A percentile compares a stretch with the other conserved stretches of the same genome.
Conservation (phyloP, 2,888 invertebrate species). For the Acleris sparsana region DNA sequence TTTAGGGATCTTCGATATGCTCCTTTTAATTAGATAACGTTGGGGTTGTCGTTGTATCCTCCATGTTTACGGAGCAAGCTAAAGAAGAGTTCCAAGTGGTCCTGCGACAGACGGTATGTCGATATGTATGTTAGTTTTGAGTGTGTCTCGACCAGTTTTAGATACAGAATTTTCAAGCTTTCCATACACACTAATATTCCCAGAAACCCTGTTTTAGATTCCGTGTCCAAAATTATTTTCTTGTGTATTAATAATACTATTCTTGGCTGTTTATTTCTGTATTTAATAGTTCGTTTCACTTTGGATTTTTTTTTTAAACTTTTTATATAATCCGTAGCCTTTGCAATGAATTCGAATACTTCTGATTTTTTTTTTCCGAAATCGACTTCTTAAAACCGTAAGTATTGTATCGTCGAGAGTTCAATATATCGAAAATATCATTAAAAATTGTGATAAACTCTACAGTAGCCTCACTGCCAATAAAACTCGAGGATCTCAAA, state of each 20-base stretch:
- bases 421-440: no score
- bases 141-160: not conserved
- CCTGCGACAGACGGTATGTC: not conserved
- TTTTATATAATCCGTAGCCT: no score
- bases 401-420: no score
- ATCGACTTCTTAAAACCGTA: no score
- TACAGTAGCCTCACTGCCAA: no score
- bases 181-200: not conserved
- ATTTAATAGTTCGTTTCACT: no score
- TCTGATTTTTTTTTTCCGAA: no score
- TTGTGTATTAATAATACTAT: not conserved
- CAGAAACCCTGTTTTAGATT: not conserved
- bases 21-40: slow-evolving; percentile 32
- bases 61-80: slow-evolving; percentile 29
- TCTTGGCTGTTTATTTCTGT: not conserved
- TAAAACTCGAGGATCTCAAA: no score
- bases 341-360: no score
- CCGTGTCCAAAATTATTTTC: not conserved
- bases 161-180: not conserved
- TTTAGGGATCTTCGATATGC: slow-evolving; percentile 37
- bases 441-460: no score
- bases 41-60: slow-evolving; percentile 38
- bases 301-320: no score
- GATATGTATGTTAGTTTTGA: not conserved
- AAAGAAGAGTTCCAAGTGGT: slow-evolving; percentile 18